phyloP scores from a whole-genome alignment of 2,888 invertebrate genomes.

The Lasioglossum morio region DNA sequence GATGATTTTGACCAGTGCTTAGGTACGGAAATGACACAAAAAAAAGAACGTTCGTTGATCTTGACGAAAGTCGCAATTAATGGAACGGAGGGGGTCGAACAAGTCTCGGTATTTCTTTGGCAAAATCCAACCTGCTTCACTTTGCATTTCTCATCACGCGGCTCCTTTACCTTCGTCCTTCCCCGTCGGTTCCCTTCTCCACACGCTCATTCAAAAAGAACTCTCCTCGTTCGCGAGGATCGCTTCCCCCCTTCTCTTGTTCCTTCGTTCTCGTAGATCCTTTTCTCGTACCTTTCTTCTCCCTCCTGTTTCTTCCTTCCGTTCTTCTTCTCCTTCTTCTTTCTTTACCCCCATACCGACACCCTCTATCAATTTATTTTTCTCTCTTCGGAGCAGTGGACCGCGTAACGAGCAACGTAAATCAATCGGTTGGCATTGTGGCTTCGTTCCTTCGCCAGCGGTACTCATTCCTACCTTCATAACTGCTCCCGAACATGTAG shows the following conservation, averaged over 20 bases:
- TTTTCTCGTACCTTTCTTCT: slow-evolving; percentile 3
- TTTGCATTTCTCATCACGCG: slow-evolving; percentile 66
- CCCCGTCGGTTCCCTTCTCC: slow-evolving; percentile 25
- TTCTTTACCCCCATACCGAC: slow-evolving; percentile 45
- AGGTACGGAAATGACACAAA: slow-evolving; percentile 33
- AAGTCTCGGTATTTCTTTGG: slow-evolving; percentile 47
- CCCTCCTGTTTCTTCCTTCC: neutral
- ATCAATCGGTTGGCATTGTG: slow-evolving; percentile 84
- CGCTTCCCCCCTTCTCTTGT: slow-evolving; percentile 16
- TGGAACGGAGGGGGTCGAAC: slow-evolving; percentile 58
- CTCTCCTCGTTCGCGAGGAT: slow-evolving; percentile 35
- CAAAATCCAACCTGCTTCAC: slow-evolving; percentile 50
- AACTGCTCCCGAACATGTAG: neutral
- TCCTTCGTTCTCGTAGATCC: slow-evolving; percentile 1
- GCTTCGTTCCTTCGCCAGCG: slow-evolving; percentile 76
- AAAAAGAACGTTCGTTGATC: slow-evolving; percentile 55
- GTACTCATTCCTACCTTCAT: slow-evolving; percentile 57
- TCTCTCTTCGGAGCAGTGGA: slow-evolving; percentile 82
- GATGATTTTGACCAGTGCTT: slow-evolving; percentile 46
- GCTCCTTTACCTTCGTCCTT: slow-evolving; percentile 30
- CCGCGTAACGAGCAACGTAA: slow-evolving; percentile 85
- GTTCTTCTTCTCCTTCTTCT: slow-evolving; percentile 28
- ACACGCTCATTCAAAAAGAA: slow-evolving; percentile 44
- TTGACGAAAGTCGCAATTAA: slow-evolving; percentile 69
- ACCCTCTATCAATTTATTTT: slow-evolving; percentile 80